Percentiles rank a stretch among this genome's conserved stretches.
These are phyloP conservation scores for Lota lota DNA, from an alignment of 2,113 vertebrate genomes.

Conservation along the genomic window DNA sequence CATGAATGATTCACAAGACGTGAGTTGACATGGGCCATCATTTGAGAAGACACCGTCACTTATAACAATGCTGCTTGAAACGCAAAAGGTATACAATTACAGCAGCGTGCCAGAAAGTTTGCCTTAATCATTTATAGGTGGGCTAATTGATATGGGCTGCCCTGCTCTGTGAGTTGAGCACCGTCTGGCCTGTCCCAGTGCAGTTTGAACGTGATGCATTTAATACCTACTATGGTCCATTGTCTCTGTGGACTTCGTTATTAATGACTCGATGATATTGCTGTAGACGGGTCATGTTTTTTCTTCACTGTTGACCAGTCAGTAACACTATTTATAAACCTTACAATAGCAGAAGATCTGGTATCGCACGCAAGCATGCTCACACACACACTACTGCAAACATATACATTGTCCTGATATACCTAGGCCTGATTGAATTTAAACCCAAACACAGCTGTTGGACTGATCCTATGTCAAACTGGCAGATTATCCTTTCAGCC, in stretches of 20 bases:
- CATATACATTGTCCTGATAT: too few relatives aligned
- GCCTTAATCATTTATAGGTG: constrained; percentile 38
- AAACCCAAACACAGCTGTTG: too few relatives aligned
- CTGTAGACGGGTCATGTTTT: not conserved
- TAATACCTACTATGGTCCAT: constrained; percentile 35
- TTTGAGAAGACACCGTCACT: not conserved
- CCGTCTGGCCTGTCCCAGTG: constrained; percentile 29
- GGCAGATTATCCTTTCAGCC: too few relatives aligned
- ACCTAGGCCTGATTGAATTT: too few relatives aligned
- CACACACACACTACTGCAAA: too few relatives aligned
- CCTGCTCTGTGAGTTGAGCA: constrained; percentile 14
- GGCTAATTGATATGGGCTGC: constrained; percentile 44
- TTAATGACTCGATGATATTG: constrained; percentile 49
- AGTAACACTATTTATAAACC: constrained; percentile 47
- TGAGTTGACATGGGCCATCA: not conserved
- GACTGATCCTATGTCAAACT: too few relatives aligned
- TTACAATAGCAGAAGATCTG: constrained; percentile 19
- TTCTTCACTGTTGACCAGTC: constrained; percentile 14
- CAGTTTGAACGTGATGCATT: constrained; percentile 32
- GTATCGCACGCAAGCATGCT: constrained; percentile 14
- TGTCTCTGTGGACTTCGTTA: constrained; percentile 49
- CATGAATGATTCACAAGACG: too few relatives aligned
- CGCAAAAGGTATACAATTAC: constrained; percentile 3
- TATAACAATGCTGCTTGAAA: not conserved
- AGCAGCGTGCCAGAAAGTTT: constrained; percentile 18